A percentile compares a stretch with the other conserved stretches of the same genome.
phyloP scores from a whole-genome alignment of 2,113 vertebrate genomes.

The Noturus placidus region DNA sequence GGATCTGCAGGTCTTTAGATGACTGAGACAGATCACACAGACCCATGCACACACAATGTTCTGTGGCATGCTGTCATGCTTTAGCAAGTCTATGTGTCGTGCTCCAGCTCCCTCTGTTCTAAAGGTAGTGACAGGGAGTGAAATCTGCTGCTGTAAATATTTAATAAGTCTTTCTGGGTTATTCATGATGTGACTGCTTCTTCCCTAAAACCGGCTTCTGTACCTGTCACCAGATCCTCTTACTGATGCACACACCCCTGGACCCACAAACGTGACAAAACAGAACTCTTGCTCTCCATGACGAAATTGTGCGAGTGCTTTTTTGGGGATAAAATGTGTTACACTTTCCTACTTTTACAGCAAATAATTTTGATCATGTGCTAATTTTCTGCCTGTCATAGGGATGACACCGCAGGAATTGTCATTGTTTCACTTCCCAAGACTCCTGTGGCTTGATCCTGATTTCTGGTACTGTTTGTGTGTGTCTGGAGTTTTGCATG shows the following conservation, averaged over 20 bases:
- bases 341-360: neutral
- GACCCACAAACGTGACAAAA: neutral
- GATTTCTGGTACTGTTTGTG: neutral
- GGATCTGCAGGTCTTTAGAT: slow-evolving; percentile 43
- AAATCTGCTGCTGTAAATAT: slow-evolving; percentile 69
- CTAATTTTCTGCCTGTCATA: neutral
- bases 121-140: slow-evolving; percentile 72
- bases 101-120: slow-evolving; percentile 64
- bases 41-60: slow-evolving; percentile 49
- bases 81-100: slow-evolving; percentile 32
- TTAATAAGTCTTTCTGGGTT: slow-evolving; percentile 67
- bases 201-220: slow-evolving; percentile 39
- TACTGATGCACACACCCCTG: neutral
- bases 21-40: slow-evolving; percentile 9
- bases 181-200: slow-evolving; percentile 65
- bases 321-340: neutral
- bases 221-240: slow-evolving; percentile 62
- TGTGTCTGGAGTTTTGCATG: neutral
- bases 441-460: neutral
- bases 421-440: neutral
- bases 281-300: neutral
- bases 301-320: neutral
- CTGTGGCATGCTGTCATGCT: slow-evolving; percentile 47
- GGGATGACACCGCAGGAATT: neutral
- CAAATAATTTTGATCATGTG: neutral